Conservation (phyloP, 2,113 vertebrate genomes). For the Elephas maximus region DNA sequence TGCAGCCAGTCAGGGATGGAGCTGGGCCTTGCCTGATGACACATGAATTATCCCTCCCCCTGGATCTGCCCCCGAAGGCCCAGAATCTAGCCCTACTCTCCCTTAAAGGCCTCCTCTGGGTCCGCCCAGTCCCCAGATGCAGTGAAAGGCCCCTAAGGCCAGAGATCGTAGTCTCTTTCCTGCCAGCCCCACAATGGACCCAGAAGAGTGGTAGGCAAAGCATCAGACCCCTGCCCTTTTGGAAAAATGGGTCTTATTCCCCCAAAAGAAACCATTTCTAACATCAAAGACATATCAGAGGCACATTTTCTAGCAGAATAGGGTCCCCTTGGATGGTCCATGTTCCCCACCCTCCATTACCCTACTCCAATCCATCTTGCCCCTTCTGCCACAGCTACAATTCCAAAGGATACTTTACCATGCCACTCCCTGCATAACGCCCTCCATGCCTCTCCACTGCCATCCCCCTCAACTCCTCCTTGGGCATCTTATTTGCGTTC, state of each 20-base stretch:
- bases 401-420: neutral
- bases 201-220: no score
- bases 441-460: neutral
- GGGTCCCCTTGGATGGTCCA: no score
- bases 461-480: neutral
- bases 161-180: neutral
- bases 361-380: neutral
- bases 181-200: neutral
- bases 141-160: neutral
- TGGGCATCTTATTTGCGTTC: neutral
- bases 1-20: no score
- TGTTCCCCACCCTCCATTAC: fast-evolving
- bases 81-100: neutral
- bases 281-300: neutral
- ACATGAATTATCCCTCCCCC: no score
- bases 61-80: neutral
- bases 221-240: neutral
- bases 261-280: neutral
- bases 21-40: no score
- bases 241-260: neutral
- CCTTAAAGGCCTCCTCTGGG: neutral
- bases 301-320: neutral
- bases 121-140: no score
- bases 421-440: neutral
- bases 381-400: neutral